These are phyloP conservation scores for Genyomyrus donnyi DNA, from an alignment of 2,113 vertebrate species.

Conservation along the genomic window DNA sequence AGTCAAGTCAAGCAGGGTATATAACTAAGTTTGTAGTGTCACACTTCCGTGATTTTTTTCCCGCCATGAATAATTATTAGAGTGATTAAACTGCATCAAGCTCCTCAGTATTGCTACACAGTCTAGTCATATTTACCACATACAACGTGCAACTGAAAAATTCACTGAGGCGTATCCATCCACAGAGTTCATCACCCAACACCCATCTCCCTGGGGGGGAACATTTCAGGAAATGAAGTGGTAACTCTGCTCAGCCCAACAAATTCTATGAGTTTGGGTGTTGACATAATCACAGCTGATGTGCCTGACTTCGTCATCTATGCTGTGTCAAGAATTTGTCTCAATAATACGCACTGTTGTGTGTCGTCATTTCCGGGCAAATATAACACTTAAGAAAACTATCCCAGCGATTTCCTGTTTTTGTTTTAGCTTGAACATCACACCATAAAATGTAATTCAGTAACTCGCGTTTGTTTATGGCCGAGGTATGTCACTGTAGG, in stretches of 20 bases:
- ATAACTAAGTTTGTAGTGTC: neutral
- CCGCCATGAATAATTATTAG: neutral
- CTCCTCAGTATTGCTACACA: neutral
- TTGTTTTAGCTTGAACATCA: neutral
- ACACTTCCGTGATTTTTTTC: neutral
- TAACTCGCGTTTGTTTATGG: neutral
- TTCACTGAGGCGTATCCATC: neutral
- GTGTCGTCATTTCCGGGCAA: neutral
- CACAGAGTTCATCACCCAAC: no score
- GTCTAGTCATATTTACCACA: neutral
- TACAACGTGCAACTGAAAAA: neutral
- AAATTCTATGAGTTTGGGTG: neutral
- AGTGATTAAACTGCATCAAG: neutral
- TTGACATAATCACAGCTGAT: neutral
- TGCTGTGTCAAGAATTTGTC: neutral
- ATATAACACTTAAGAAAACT: neutral
- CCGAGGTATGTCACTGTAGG: neutral
- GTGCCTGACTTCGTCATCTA: neutral
- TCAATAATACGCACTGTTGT: neutral
- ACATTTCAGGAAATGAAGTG: neutral
- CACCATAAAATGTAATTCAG: neutral
- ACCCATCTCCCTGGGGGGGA: neutral
- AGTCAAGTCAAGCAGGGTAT: neutral
- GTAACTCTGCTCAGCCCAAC: neutral
- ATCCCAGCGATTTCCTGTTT: neutral